Conservation (phyloP, 2,797 vertebrate species). For the Australoheros facetus region DNA sequence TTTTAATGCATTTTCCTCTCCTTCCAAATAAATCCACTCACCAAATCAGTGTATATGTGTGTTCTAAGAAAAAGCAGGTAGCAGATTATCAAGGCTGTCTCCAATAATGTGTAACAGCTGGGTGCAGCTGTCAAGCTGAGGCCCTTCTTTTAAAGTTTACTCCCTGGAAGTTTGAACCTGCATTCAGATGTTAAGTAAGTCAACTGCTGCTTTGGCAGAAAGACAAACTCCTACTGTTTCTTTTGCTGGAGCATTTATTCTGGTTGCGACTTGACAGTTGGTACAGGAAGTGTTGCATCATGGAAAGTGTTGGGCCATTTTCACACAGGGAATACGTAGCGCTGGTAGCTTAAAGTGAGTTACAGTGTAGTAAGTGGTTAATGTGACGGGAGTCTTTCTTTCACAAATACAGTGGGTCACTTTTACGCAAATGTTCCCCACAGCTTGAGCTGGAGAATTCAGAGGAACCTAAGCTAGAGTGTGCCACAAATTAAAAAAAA, state of each 20-base stretch:
- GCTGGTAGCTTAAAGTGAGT: neutral
- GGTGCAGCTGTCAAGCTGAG: constrained; percentile 77
- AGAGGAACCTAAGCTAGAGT: neutral
- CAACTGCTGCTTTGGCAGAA: constrained; percentile 38
- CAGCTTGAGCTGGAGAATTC: neutral
- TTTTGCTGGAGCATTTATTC: constrained; percentile 27
- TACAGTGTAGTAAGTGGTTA: neutral
- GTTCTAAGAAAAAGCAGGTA: constrained; percentile 40
- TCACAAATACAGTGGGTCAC: neutral
- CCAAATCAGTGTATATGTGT: neutral
- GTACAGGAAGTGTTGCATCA: constrained; percentile 4
- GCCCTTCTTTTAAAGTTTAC: constrained; percentile 36
- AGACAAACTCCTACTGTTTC: constrained; percentile 40
- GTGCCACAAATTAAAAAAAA: neutral
- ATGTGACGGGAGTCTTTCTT: neutral
- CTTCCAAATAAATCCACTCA: neutral
- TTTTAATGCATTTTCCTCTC: neutral
- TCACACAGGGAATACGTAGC: neutral
- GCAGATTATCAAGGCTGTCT: constrained; percentile 69
- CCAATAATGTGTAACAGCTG: constrained; percentile 80
- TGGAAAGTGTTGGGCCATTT: neutral
- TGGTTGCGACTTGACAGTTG: constrained; percentile 4
- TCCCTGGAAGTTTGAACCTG: constrained; percentile 36
- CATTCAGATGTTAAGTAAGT: constrained; percentile 43
- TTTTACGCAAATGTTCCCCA: neutral